Percentiles rank a stretch among this genome's conserved stretches.
phyloP scores from a whole-genome alignment of 2,113 vertebrate species.

The Onychorhynchus coronatus region DNA sequence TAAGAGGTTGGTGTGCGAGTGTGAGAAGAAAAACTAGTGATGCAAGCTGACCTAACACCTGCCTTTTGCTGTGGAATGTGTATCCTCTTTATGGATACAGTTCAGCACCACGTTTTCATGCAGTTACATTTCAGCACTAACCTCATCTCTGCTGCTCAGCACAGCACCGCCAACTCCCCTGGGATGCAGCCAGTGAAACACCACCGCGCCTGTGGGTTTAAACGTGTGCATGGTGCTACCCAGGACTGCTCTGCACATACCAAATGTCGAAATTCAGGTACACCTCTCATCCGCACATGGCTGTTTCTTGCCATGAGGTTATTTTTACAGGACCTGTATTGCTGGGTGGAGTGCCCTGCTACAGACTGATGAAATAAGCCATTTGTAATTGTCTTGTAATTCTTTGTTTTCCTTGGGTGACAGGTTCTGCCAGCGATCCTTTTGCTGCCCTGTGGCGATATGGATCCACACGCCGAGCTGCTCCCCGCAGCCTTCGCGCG shows the following conservation, averaged over 20 bases:
- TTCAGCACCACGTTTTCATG: background rate
- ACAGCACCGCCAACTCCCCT: fast-evolving
- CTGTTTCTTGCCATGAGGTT: background rate
- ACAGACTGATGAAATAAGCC: background rate
- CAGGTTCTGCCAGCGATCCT: background rate
- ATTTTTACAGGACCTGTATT: background rate
- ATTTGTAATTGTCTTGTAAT: background rate
- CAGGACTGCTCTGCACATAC: fast-evolving
- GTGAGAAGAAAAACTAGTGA: background rate
- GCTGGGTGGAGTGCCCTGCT: background rate
- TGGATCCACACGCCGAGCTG: fast-evolving
- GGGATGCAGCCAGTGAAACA: background rate
- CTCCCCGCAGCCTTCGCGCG: background rate
- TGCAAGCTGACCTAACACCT: background rate
- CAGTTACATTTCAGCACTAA: background rate
- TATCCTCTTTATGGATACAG: background rate
- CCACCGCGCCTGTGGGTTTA: fast-evolving
- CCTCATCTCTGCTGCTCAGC: background rate
- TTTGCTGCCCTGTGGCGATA: background rate
- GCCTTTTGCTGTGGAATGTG: background rate
- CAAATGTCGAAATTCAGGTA: fast-evolving
- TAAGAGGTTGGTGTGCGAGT: background rate
- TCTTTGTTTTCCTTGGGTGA: background rate
- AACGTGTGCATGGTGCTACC: fast-evolving
- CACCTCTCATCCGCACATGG: fast-evolving